phyloP scores from a whole-genome alignment of 2,113 vertebrate genomes.

The Oreamnos americanus region DNA sequence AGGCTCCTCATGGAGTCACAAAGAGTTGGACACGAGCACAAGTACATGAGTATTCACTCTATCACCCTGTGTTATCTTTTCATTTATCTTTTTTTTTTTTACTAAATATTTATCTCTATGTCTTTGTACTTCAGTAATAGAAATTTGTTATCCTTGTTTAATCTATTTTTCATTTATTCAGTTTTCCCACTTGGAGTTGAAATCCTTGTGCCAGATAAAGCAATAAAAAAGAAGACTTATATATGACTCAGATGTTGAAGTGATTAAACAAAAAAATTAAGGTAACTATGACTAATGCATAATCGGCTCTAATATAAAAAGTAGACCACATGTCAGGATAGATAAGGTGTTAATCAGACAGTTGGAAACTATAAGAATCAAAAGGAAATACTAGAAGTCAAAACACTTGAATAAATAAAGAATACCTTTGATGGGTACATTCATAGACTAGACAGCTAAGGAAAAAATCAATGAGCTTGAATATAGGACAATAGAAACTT shows the following conservation, averaged over 20 bases:
- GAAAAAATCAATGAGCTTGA: not conserved
- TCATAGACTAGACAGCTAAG: not conserved
- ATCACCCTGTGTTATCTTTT: not conserved
- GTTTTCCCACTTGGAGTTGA: not conserved
- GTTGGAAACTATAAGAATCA: not conserved
- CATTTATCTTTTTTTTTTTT: not conserved
- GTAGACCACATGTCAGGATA: not conserved
- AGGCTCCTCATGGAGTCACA: not conserved
- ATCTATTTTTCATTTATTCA: not conserved
- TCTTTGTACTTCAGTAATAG: not conserved
- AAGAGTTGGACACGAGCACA: not conserved
- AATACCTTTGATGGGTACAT: not conserved
- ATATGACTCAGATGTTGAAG: not conserved
- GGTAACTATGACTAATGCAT: not conserved
- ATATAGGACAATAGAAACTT: not conserved
- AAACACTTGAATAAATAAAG: not conserved
- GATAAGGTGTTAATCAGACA: not conserved
- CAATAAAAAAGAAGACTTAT: not conserved
- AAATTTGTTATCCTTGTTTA: not conserved
- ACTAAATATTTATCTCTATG: not conserved
- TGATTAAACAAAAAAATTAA: not conserved
- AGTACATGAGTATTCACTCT: fast-evolving
- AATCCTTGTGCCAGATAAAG: not conserved
- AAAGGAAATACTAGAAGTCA: not conserved
- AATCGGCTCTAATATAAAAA: not conserved